A percentile compares a stretch with the other conserved stretches of the same genome.
Evolutionary conservation across 1,140 invertebrate species (phyloP).

Genomic region (Elysia chlorotica): DNA sequence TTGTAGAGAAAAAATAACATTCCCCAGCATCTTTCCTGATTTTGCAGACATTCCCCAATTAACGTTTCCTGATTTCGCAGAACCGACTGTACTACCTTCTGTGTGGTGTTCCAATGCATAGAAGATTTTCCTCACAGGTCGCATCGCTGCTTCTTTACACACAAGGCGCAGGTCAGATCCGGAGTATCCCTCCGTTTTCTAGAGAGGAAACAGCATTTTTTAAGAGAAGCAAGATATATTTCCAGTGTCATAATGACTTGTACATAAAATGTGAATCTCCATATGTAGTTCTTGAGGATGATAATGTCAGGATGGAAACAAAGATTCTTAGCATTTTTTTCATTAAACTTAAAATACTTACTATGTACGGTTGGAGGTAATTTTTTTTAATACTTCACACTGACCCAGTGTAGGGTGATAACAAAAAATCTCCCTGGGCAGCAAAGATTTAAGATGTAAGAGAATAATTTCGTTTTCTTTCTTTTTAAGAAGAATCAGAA

Average conservation of each 20-base stretch:
- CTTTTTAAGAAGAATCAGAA: neutral
- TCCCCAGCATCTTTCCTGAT: neutral
- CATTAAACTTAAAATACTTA: neutral
- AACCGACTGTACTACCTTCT: conserved; percentile 40
- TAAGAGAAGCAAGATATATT: neutral
- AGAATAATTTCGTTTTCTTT: too few species aligned
- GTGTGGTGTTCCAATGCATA: conserved; percentile 62
- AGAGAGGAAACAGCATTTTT: conserved; percentile 33
- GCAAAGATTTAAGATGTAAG: too few species aligned
- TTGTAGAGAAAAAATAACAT: neutral
- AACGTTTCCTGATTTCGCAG: neutral
- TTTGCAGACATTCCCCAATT: neutral
- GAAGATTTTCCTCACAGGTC: conserved; percentile 65
- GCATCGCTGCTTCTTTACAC: conserved; percentile 82
- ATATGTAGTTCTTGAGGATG: too few species aligned
- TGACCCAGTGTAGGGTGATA: neutral
- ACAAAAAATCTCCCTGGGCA: neutral
- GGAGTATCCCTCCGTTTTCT: conserved; percentile 79
- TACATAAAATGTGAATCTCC: too few species aligned
- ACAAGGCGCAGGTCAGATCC: conserved; percentile 86
- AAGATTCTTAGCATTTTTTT: neutral
- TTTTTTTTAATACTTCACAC: too few species aligned
- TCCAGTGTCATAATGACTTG: too few species aligned
- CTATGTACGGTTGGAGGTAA: too few species aligned
- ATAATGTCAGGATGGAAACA: neutral